Conservation (phyloP, 2,888 invertebrate genomes). For the Steinernema hermaphroditum region DNA sequence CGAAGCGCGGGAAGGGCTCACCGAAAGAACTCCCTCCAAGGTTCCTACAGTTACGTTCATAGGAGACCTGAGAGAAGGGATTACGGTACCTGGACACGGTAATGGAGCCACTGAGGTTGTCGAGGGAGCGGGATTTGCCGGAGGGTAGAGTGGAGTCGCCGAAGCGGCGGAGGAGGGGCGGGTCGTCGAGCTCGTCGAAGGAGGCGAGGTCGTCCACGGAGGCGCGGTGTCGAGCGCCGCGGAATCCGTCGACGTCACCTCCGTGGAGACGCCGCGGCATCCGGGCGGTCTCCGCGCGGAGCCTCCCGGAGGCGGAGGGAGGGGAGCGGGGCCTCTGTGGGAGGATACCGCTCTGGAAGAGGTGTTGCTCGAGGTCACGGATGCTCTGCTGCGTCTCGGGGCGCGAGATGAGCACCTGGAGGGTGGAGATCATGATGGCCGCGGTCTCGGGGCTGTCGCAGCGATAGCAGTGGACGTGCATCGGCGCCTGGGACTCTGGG, state of each 20-base stretch:
- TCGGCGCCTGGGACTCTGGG: conserved; percentile 88
- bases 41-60: conserved; percentile 35
- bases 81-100: conserved; percentile 32
- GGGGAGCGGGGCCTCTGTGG: conserved; percentile 64
- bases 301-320: conserved; percentile 8
- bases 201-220: conserved; percentile 29
- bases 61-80: neutral
- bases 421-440: conserved; percentile 80
- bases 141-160: conserved; percentile 34
- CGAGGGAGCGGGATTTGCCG: conserved; percentile 46
- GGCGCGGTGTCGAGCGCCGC: neutral
- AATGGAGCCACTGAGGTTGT: conserved; percentile 38
- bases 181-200: neutral
- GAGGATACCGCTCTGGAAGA: conserved; percentile 65
- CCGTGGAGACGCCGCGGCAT: conserved; percentile 51
- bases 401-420: conserved; percentile 79
- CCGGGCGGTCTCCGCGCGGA: conserved; percentile 28
- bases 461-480: conserved; percentile 91
- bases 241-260: conserved; percentile 33
- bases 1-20: conserved; percentile 44
- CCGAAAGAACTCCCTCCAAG: conserved; percentile 39
- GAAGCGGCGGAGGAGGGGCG: neutral
- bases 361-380: conserved; percentile 77
- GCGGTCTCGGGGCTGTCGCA: conserved; percentile 89
- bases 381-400: conserved; percentile 85